Percentiles rank a stretch among this genome's conserved stretches.
Evolutionary conservation across 2,113 vertebrate genomes (phyloP).

Genomic region (Ariopsis seemanni): DNA sequence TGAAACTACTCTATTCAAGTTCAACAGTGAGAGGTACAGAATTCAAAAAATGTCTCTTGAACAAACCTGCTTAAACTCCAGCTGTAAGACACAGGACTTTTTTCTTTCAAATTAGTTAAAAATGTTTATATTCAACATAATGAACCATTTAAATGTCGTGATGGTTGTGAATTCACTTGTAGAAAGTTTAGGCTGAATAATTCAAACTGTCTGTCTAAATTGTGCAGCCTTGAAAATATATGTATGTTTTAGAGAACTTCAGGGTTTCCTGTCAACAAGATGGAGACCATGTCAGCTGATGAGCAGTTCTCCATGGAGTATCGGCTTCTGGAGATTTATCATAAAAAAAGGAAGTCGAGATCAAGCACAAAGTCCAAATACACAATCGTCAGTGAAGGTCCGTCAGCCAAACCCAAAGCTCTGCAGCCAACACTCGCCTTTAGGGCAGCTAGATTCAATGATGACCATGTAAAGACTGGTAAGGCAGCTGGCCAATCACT

Average conservation of each 20-base stretch:
- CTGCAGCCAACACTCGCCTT: neutral
- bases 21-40: too few species aligned
- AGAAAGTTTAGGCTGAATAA: neutral
- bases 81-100: neutral
- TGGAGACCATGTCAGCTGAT: slow-evolving; percentile 5
- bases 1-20: too few species aligned
- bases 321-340: slow-evolving; percentile 43
- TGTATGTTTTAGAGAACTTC: neutral
- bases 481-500: neutral
- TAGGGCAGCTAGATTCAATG: neutral
- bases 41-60: too few species aligned
- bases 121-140: neutral
- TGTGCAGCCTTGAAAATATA: neutral
- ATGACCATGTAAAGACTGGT: neutral
- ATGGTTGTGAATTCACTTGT: neutral
- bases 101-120: neutral
- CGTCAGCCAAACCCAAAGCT: neutral
- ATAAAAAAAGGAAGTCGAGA: neutral
- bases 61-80: too few species aligned
- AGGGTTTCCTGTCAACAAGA: neutral
- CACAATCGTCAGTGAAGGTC: neutral
- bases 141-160: too few species aligned
- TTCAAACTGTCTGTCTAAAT: neutral
- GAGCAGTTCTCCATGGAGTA: neutral
- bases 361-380: neutral